phyloP scores from a whole-genome alignment of 2,113 vertebrate genomes.

The Callorhinus ursinus region DNA sequence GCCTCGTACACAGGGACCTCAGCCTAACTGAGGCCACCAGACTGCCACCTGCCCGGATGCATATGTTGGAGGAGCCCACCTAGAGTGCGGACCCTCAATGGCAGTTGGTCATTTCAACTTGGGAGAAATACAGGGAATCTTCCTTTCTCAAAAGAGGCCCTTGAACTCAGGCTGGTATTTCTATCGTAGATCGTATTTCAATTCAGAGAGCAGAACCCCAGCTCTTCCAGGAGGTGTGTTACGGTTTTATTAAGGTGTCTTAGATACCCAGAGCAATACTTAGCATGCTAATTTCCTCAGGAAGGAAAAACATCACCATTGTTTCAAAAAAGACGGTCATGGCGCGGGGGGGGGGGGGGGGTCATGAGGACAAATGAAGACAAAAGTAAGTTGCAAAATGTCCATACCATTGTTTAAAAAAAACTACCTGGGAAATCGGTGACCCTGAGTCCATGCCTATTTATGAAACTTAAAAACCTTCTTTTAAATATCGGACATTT shows the following conservation, averaged over 20 bases:
- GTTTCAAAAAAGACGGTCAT: background rate
- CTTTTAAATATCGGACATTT: background rate
- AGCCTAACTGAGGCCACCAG: background rate
- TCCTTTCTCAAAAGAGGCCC: background rate
- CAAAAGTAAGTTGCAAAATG: constrained; percentile 30
- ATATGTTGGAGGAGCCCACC: background rate
- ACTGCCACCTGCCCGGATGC: background rate
- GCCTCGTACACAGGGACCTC: background rate
- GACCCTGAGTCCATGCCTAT: background rate
- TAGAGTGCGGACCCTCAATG: background rate
- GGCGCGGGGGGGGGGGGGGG: background rate
- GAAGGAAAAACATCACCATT: background rate
- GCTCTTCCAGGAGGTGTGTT: background rate
- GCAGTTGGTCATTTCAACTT: background rate
- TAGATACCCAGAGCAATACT: background rate
- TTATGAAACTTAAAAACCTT: background rate
- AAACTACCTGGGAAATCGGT: background rate
- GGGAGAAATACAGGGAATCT: background rate
- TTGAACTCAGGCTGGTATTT: background rate
- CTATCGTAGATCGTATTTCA: background rate
- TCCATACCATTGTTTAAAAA: background rate
- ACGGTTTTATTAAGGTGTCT: background rate
- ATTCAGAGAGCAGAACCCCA: background rate
- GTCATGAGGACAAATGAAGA: background rate
- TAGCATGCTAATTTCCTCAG: background rate